These are phyloP conservation scores for Neolamprologus sp. DNA, from an alignment of 2,113 vertebrate genomes.

Conservation along the genomic window DNA sequence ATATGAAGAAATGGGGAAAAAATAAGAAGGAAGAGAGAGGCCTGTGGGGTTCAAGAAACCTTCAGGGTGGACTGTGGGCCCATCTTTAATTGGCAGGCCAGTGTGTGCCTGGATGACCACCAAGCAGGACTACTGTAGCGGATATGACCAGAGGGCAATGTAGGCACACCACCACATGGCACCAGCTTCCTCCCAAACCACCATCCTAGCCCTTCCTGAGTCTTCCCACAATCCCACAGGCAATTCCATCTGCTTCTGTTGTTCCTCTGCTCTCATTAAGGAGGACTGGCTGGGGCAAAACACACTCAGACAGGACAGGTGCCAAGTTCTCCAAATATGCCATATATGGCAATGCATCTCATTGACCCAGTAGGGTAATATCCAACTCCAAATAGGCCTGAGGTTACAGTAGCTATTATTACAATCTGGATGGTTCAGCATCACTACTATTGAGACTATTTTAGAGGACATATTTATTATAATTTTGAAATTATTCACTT, in stretches of 20 bases:
- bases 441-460: not conserved
- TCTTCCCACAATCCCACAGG: constrained; percentile 61
- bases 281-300: constrained; percentile 24
- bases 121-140: constrained; percentile 38
- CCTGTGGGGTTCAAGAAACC: constrained; percentile 36
- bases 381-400: constrained; percentile 34
- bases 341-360: constrained; percentile 24
- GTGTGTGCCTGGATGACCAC: constrained; percentile 59
- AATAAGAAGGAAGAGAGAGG: constrained; percentile 6
- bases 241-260: constrained; percentile 64
- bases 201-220: constrained; percentile 33
- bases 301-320: constrained; percentile 49
- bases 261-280: constrained; percentile 59
- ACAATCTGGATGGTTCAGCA: not conserved
- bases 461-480: not conserved
- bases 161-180: constrained; percentile 62
- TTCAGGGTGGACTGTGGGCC: constrained; percentile 56
- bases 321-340: constrained; percentile 32
- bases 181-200: constrained; percentile 29
- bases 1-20: not conserved
- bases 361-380: constrained; percentile 53
- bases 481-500: not conserved
- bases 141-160: constrained; percentile 55
- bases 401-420: not conserved
- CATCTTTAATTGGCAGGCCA: constrained; percentile 68